phyloP scores from a whole-genome alignment of 1,140 invertebrate genomes.

The Bombus huntii region DNA sequence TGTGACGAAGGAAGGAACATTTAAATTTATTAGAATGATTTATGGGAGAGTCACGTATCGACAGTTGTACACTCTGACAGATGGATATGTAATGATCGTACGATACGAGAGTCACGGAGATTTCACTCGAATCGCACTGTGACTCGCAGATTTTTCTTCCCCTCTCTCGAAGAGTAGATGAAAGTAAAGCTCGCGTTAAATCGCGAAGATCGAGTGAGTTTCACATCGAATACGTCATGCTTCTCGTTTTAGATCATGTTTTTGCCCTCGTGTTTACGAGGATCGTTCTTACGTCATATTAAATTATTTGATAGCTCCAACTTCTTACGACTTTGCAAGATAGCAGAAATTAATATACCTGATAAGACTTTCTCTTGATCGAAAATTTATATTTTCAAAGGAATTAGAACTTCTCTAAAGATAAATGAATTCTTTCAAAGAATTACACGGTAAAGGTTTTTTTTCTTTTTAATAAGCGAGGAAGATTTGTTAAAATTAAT shows the following conservation, averaged over 20 bases:
- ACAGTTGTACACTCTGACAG: background rate
- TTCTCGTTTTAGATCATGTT: background rate
- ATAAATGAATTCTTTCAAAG: background rate
- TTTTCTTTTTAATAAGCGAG: no score
- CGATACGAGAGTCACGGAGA: constrained; percentile 37
- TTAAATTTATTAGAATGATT: background rate
- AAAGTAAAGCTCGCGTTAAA: constrained; percentile 51
- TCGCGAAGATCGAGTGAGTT: constrained; percentile 34
- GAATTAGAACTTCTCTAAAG: background rate
- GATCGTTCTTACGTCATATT: background rate
- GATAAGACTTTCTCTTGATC: background rate
- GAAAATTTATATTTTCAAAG: background rate
- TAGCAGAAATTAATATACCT: background rate
- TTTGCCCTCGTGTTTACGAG: background rate
- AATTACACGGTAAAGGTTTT: no score
- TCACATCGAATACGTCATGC: background rate
- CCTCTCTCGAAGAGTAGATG: constrained; percentile 32
- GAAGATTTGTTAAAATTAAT: no score
- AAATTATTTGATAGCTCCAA: background rate
- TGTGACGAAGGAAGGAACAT: background rate
- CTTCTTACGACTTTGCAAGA: background rate
- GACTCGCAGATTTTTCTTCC: constrained; percentile 14
- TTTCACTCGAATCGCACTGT: constrained; percentile 54
- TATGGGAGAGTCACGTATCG: background rate
- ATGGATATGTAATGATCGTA: background rate